phyloP scores from a whole-genome alignment of 2,797 vertebrate genomes.

The Propithecus deckenii region DNA sequence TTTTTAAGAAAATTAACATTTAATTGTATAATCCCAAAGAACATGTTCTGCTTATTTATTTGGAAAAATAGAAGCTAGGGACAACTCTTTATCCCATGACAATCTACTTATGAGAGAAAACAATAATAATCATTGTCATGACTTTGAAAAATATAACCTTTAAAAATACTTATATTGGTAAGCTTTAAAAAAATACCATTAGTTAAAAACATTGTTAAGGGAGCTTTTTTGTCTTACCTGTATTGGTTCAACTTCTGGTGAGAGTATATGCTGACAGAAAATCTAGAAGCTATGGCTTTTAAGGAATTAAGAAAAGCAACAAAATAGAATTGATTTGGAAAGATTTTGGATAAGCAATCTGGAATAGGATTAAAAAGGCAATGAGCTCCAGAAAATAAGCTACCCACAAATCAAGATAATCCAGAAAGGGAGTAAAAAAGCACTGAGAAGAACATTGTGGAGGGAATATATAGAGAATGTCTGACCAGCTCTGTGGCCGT shows the following conservation, averaged over 20 bases:
- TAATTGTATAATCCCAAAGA: slow-evolving; percentile 50
- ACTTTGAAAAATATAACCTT: slow-evolving; percentile 55
- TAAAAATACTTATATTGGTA: slow-evolving; percentile 63
- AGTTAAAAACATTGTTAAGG: slow-evolving; percentile 69
- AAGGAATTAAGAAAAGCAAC: slow-evolving; percentile 41
- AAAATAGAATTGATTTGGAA: slow-evolving; percentile 31
- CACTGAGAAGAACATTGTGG: neutral
- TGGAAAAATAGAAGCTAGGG: slow-evolving; percentile 61
- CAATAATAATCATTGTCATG: slow-evolving; percentile 22
- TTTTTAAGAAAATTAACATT: slow-evolving; percentile 59
- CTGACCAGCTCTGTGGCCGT: neutral
- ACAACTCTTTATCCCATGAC: slow-evolving; percentile 46
- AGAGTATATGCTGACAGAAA: slow-evolving; percentile 17
- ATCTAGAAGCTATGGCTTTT: slow-evolving; percentile 58
- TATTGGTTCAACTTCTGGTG: slow-evolving; percentile 24
- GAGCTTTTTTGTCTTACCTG: neutral
- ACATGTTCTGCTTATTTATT: slow-evolving; percentile 33
- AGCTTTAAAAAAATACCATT: slow-evolving; percentile 64
- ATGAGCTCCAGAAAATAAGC: neutral
- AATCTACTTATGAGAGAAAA: slow-evolving; percentile 44
- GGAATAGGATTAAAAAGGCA: slow-evolving; percentile 32
- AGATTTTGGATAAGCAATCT: slow-evolving; percentile 17
- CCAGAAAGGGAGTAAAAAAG: neutral
- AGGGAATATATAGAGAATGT: neutral
- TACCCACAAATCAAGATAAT: neutral